Evolutionary conservation across 2,797 vertebrate genomes (phyloP).

Genomic region (Pseudochirops corinnae): DNA sequence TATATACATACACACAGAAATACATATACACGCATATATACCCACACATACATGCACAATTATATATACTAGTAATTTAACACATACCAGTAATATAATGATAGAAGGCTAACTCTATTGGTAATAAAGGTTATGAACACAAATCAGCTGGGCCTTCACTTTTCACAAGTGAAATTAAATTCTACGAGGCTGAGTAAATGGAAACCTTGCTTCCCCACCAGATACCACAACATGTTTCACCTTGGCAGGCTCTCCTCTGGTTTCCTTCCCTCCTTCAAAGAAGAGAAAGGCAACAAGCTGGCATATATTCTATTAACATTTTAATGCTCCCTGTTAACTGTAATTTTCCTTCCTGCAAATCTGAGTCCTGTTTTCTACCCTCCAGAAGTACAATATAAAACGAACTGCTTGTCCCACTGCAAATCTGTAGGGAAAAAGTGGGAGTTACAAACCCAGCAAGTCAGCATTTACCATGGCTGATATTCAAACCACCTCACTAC

Average conservation of each 20-base stretch:
- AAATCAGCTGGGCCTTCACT: background rate
- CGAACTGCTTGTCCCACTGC: background rate
- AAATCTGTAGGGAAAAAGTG: background rate
- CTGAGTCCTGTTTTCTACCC: background rate
- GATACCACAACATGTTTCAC: background rate
- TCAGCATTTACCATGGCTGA: background rate
- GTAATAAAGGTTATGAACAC: background rate
- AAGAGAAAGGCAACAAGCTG: background rate
- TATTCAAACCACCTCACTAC: conserved; percentile 15
- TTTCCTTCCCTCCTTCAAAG: background rate
- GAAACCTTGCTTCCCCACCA: background rate
- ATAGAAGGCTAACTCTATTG: background rate
- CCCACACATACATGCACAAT: background rate
- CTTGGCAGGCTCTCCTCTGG: background rate
- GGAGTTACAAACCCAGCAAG: background rate
- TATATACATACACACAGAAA: background rate
- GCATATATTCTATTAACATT: background rate
- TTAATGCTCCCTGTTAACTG: background rate
- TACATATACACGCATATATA: background rate
- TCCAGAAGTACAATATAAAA: background rate
- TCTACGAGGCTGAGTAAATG: background rate
- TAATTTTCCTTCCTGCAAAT: background rate
- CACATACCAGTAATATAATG: background rate
- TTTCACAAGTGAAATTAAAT: background rate
- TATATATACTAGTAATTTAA: background rate